Evolutionary conservation across 2,888 invertebrate species (phyloP).

Genomic region (Drosophila mettleri): DNA sequence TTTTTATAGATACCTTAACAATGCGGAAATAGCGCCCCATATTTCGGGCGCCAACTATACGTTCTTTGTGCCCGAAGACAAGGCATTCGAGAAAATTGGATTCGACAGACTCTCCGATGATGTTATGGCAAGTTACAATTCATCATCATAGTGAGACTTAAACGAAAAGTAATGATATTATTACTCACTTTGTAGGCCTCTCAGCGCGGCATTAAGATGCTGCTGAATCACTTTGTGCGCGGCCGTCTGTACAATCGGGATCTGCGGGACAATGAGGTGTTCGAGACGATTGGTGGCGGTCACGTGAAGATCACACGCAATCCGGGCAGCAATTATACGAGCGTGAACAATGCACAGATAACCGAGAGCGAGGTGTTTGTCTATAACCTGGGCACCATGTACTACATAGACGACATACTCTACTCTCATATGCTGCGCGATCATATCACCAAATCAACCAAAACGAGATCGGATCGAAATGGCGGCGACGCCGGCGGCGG

Average conservation of each 20-base stretch:
- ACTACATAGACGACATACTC: slow-evolving; percentile 87
- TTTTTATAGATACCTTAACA: slow-evolving; percentile 86
- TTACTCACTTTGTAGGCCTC: slow-evolving; percentile 83
- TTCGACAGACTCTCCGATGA: slow-evolving; percentile 87
- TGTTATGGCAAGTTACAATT: slow-evolving; percentile 80
- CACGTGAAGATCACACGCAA: slow-evolving; percentile 86
- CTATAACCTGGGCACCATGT: slow-evolving; percentile 89
- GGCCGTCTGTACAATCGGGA: slow-evolving; percentile 88
- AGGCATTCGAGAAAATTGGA: slow-evolving; percentile 88
- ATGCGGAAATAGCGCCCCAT: slow-evolving; percentile 87
- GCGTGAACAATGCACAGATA: slow-evolving; percentile 87
- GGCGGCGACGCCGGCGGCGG: slow-evolving; percentile 66
- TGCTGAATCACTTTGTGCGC: slow-evolving; percentile 88
- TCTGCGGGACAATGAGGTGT: slow-evolving; percentile 86
- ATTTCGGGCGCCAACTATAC: slow-evolving; percentile 89
- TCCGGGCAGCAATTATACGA: slow-evolving; percentile 85
- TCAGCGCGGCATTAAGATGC: slow-evolving; percentile 87
- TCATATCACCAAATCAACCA: slow-evolving; percentile 76
- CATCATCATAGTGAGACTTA: too few relatives aligned
- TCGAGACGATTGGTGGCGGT: slow-evolving; percentile 87
- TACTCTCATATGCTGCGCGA: slow-evolving; percentile 85
- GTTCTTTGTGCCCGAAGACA: slow-evolving; percentile 89
- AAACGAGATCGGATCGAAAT: slow-evolving; percentile 74
- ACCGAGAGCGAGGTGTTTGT: slow-evolving; percentile 88
- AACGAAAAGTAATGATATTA: not conserved